These are phyloP conservation scores for Meriones psammophilus DNA, from an alignment of 2,797 vertebrate species.

Conservation along the genomic window DNA sequence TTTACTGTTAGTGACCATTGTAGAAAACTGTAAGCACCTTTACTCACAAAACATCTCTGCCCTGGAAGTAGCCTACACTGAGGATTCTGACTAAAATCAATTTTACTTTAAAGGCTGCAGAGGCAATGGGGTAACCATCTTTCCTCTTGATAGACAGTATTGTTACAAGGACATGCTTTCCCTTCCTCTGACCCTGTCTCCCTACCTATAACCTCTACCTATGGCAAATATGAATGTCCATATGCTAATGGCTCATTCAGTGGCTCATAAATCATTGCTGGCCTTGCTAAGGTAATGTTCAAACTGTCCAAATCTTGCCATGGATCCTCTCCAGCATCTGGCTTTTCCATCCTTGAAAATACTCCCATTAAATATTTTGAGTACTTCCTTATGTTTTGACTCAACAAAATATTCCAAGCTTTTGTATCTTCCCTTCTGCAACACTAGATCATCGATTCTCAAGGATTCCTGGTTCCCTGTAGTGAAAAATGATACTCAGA, in stretches of 20 bases:
- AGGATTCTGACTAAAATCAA: neutral
- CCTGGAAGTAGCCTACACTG: neutral
- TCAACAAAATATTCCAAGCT: neutral
- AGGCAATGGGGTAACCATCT: neutral
- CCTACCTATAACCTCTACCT: neutral
- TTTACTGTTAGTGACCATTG: neutral
- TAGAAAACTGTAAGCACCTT: neutral
- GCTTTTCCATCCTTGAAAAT: neutral
- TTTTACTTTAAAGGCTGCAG: neutral
- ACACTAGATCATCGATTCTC: neutral
- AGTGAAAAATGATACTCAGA: slow-evolving; percentile 20
- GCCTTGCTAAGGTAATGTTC: neutral
- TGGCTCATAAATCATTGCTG: neutral
- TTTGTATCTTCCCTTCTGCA: neutral
- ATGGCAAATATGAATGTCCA: neutral
- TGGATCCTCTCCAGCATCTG: neutral
- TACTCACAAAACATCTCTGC: neutral
- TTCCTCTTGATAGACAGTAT: neutral
- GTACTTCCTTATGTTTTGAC: neutral
- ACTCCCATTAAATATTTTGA: neutral
- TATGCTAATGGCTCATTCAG: neutral
- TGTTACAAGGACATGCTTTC: neutral
- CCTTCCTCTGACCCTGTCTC: neutral
- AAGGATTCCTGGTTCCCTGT: slow-evolving; percentile 31
- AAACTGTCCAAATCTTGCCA: neutral